These are phyloP conservation scores for Mionectes olivaceus DNA, from an alignment of 2,797 vertebrate genomes.

Conservation along the genomic window DNA sequence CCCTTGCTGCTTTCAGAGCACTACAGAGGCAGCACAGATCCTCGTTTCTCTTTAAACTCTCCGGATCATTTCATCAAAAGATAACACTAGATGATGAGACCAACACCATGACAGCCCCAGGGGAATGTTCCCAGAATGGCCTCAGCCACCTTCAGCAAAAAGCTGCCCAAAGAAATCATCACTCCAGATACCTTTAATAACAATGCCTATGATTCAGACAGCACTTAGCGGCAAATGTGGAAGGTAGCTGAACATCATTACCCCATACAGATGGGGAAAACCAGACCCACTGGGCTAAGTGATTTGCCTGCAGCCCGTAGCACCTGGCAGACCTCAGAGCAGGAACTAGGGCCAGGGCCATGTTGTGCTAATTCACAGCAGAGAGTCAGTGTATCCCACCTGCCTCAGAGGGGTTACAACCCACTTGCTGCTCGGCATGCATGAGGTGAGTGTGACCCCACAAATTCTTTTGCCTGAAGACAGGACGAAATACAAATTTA, in stretches of 20 bases:
- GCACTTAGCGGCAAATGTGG: neutral
- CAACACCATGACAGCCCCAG: neutral
- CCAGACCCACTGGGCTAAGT: slow-evolving; percentile 5
- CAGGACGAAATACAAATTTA: slow-evolving; percentile 11
- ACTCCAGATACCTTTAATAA: neutral
- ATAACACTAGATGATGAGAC: neutral
- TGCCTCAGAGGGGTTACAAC: neutral
- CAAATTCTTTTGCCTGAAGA: neutral
- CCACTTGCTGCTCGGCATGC: neutral
- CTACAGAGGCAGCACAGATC: neutral
- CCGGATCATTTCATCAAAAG: neutral
- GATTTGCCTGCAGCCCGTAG: slow-evolving; percentile 43
- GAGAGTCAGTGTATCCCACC: neutral
- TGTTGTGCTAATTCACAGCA: neutral
- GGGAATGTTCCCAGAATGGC: neutral
- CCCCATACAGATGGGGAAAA: slow-evolving; percentile 57
- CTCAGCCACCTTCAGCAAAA: neutral
- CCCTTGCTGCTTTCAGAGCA: neutral
- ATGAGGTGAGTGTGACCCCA: neutral
- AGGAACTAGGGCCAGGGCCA: slow-evolving; percentile 11
- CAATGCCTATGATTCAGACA: neutral
- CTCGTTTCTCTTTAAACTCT: neutral
- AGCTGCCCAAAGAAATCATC: neutral
- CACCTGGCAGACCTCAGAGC: slow-evolving; percentile 56
- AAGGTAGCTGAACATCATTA: slow-evolving; percentile 47